These are phyloP conservation scores for Lampropteryx suffumata DNA, from an alignment of 2,888 invertebrate genomes.

Conservation along the genomic window DNA sequence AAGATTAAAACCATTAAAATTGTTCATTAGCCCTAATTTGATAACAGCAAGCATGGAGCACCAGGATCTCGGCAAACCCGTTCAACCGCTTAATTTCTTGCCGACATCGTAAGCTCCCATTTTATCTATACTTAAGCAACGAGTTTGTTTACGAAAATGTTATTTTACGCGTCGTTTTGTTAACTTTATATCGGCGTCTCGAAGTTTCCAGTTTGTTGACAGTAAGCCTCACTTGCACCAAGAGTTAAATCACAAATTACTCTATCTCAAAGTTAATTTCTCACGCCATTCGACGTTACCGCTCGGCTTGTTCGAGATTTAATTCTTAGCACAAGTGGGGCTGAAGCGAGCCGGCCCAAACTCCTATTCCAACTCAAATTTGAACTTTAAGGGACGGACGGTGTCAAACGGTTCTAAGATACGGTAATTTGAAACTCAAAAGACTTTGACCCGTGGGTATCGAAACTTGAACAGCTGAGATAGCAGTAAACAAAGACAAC, in stretches of 20 bases:
- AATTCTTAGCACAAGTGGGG: constrained; percentile 5
- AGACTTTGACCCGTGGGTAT: constrained; percentile 29
- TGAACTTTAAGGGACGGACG: constrained; percentile 26
- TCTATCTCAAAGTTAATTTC: background rate
- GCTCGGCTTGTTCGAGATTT: constrained; percentile 4
- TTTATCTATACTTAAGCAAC: constrained; percentile 34
- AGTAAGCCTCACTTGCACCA: constrained; percentile 12
- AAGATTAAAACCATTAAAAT: constrained; percentile 18
- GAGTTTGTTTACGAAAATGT: constrained; percentile 36
- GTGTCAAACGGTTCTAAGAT: constrained; percentile 30
- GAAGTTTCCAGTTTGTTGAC: constrained; percentile 37
- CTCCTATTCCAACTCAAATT: constrained; percentile 27
- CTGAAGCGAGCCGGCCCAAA: constrained; percentile 29
- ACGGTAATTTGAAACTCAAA: constrained; percentile 34
- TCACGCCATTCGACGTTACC: background rate
- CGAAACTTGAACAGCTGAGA: constrained; percentile 26
- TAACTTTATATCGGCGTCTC: constrained; percentile 36
- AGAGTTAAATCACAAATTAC: constrained; percentile 8
- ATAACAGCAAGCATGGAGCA: constrained; percentile 17
- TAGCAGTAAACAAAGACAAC: constrained; percentile 23
- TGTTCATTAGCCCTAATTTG: constrained; percentile 25
- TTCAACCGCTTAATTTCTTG: constrained; percentile 32
- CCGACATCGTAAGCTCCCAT: constrained; percentile 32
- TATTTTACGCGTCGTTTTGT: constrained; percentile 38
- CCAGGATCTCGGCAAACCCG: constrained; percentile 12